Percentiles rank a stretch among this genome's conserved stretches.
Evolutionary conservation across 92 coral and sea anemone species (phyloP).

Genomic region (Paragorgia papillata): DNA sequence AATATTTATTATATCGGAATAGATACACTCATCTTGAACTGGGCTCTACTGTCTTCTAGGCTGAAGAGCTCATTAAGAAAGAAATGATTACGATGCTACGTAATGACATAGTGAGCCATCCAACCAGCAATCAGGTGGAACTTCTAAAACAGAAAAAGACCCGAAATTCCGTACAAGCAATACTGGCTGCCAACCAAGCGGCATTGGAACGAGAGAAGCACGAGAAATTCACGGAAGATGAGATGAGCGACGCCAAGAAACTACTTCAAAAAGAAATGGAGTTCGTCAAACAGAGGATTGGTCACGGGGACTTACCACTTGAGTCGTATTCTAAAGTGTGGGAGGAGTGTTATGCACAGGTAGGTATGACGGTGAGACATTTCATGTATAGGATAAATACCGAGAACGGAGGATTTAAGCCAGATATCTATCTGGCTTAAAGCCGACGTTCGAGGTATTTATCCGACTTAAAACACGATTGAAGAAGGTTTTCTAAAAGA

Average conservation of each 20-base stretch:
- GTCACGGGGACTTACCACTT: conserved; percentile 86
- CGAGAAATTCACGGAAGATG: conserved; percentile 84
- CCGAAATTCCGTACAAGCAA: conserved; percentile 74
- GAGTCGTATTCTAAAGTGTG: conserved; percentile 98
- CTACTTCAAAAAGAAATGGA: conserved; percentile 81
- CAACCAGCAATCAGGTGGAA: conserved; percentile 81
- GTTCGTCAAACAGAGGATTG: conserved; percentile 80
- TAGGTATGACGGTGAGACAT: background rate
- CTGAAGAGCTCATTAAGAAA: conserved; percentile 92
- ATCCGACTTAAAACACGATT: no score
- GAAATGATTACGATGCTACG: conserved; percentile 95
- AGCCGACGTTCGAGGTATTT: no score
- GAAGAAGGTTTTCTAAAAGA: no score
- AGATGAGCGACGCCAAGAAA: conserved; percentile 71
- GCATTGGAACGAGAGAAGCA: conserved; percentile 76
- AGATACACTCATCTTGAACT: no score
- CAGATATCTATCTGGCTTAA: background rate
- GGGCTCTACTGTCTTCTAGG: no score
- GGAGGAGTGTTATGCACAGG: conserved; percentile 97
- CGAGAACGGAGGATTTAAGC: no score
- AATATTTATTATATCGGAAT: no score
- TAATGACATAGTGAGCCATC: conserved; percentile 83
- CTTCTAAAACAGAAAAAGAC: conserved; percentile 87
- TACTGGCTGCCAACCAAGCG: conserved; percentile 79
- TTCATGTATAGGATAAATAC: no score